A percentile compares a stretch with the other conserved stretches of the same genome.
phyloP scores from a whole-genome alignment of 2,888 invertebrate species.

The Ennomos fuscantarius region DNA sequence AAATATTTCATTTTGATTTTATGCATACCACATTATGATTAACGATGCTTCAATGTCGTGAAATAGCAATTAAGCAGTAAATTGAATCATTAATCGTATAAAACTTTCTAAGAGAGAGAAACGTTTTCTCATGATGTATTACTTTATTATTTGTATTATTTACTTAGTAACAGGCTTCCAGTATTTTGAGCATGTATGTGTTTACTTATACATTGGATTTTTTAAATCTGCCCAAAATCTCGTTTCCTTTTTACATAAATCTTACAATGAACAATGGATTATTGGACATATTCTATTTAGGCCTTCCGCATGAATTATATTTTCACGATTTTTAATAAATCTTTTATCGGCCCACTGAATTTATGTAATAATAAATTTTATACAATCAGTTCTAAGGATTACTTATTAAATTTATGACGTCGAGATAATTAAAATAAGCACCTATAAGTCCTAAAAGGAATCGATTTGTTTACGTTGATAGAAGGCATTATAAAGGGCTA shows the following conservation, averaged over 20 bases:
- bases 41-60: constrained; percentile 19
- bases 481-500: constrained; percentile 3
- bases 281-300: constrained; percentile 32
- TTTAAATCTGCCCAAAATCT: constrained; percentile 1
- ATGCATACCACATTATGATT: constrained; percentile 19
- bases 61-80: constrained; percentile 27
- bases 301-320: constrained; percentile 31
- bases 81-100: constrained; percentile 24
- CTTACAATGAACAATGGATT: constrained; percentile 31
- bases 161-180: no score
- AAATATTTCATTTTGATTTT: constrained; percentile 19
- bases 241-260: constrained; percentile 21
- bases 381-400: constrained; percentile 10
- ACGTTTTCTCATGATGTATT: constrained; percentile 13
- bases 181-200: no score
- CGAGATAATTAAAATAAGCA: constrained; percentile 15
- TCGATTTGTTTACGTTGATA: constrained; percentile 12
- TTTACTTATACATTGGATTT: neutral
- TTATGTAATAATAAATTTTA: constrained; percentile 27
- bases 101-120: constrained; percentile 31
- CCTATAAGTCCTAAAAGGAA: neutral
- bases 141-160: neutral
- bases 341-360: constrained; percentile 27
- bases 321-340: constrained; percentile 36
- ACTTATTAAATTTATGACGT: constrained; percentile 13